Percentiles rank a stretch among this genome's conserved stretches.
These are phyloP conservation scores for Irena cyanogastra DNA, from an alignment of 2,113 vertebrate genomes.

Conservation along the genomic window DNA sequence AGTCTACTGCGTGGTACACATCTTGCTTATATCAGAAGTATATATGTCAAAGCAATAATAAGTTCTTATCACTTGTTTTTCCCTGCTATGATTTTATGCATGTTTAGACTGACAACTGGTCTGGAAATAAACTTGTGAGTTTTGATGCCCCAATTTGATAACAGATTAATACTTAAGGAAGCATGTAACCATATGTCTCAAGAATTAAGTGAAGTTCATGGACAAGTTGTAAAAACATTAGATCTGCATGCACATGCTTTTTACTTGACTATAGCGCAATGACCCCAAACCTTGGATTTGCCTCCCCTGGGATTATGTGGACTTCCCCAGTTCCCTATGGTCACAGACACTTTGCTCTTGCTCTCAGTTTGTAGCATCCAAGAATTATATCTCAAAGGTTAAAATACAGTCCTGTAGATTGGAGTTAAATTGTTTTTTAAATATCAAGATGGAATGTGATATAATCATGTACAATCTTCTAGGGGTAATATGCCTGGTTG, in stretches of 20 bases:
- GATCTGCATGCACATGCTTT: accelerated
- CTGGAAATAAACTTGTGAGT: background rate
- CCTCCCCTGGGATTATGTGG: background rate
- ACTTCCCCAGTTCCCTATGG: background rate
- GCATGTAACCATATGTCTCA: background rate
- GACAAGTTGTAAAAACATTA: background rate
- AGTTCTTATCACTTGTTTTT: background rate
- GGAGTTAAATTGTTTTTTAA: background rate
- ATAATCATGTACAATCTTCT: background rate
- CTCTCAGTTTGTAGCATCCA: background rate
- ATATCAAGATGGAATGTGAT: background rate
- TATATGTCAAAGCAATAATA: background rate
- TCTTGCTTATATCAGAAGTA: background rate
- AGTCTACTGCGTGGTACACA: background rate
- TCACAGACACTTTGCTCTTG: background rate
- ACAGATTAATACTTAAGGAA: background rate
- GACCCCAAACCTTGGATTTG: background rate
- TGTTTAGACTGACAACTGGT: background rate
- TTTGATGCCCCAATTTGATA: background rate
- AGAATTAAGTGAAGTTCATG: background rate
- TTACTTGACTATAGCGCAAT: background rate
- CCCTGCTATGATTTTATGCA: background rate
- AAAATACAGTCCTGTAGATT: background rate
- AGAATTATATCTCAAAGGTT: background rate
- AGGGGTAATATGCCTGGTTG: too few species aligned